Evolutionary conservation across 2,888 invertebrate species (phyloP), one percentile per base, ranked within the genome.

Genomic region (Trichopoda pennipes): DNA sequence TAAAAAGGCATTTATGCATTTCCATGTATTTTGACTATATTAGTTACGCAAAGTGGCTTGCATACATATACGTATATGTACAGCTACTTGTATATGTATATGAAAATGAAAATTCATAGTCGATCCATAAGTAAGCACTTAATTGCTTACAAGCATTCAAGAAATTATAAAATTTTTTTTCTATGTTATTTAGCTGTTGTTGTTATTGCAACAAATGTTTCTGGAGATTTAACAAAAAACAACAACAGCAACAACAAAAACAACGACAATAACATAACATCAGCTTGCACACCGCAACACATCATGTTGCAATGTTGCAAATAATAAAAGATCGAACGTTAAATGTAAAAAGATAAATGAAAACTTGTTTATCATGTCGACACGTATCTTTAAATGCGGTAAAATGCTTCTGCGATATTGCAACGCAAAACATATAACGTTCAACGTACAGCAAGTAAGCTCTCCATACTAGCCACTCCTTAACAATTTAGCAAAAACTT

Each of bases 311-410:
- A 66, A 68, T 51, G 58, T 69, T 61, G 66, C 68, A 75, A 75
- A 78, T 73, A 83, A 63, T 69, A 76, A 83, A 74, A 76, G 82
- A 82, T 82, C 79, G 82, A 82, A 82, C 79, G 82, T 76, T 82
- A 79, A 82, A 76, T 73, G 78, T 83, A 77, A 64, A 77, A 76
- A 85, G 85, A 85, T 85, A 85, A 85, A 85, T 85, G 83, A 83
- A 85, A 85, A 85, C 85, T 85, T 85, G 85, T 85, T 85, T 85
- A 85, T 84, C 85, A 81, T 85, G 85, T 85, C 85, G 85, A 77
- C 81, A 84, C 85, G 84, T 85, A 85, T 85, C 85, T 85, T 83
- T 85, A 85, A 85, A 84, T 85, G 85, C 78, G 81, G 84, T 85
- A 85, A 85, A 85, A 85, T 81, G 85, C 84, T 84, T 75, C 84